Evolutionary conservation across 2,888 invertebrate species (phyloP), one percentile per base, ranked within the genome.

Genomic region (Leucania comma): DNA sequence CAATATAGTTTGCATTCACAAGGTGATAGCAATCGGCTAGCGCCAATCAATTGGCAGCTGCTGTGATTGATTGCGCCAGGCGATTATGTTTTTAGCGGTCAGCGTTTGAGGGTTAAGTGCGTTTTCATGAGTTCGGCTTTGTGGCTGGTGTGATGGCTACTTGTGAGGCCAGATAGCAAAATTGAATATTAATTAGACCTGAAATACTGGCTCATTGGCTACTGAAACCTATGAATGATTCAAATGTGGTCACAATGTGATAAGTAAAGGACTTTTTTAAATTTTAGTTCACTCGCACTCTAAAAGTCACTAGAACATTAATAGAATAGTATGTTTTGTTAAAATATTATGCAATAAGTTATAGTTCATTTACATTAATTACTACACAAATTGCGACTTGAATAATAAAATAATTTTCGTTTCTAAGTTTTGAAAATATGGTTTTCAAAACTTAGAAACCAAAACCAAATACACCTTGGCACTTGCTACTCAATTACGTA

Each of bases 1-100:
- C 90, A 90, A 89, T 87, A 86, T 84, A 83, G 83, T 80, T 79
- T 75, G 79, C 63, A 88, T 87, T 86, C 88, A 86, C 86, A 88
- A 87, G 89, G 78, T 75, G 84, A 85, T 84, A 85, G 87, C 81
- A 81, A 83, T 86, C 88, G 86, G 84, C 85, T 84, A 62, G 77
- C 80, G 86, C 78, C 86, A 89, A 89, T 89, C 88, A 86, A 85
- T 86, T 81, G 82, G 71, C 78, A 75, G 72, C 72, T 75, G 76
- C 67, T 64, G 76, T 81, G 87, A 87, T 88, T 87, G 87, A 88
- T 88, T 88, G 86, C 78, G 61, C 42, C 50, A 48, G 29, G n/a
- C 82, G 82, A 89, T 89, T 86, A 88, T 89, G 84, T 89, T 89
- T 88, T 89, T 84, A 85, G 83, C 82, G 74, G 79, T 72, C 68